These are phyloP conservation scores for Psittacula derbiana DNA, from an alignment of 2,797 vertebrate species.

Conservation along the genomic window DNA sequence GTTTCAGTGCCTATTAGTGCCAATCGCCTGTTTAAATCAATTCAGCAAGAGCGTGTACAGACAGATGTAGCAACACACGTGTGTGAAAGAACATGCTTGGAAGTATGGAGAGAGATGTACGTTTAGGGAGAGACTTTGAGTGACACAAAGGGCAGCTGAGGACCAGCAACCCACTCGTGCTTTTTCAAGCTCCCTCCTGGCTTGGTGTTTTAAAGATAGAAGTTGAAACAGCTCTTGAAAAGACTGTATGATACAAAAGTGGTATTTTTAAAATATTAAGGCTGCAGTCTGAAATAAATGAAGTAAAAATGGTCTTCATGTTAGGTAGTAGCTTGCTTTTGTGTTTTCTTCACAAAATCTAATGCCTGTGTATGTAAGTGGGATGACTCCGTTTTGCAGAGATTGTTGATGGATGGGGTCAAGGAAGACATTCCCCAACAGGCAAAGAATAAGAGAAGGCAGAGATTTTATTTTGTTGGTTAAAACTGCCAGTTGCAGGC, in stretches of 20 bases:
- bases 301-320: background rate
- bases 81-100: background rate
- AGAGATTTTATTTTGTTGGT: background rate
- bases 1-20: background rate
- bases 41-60: background rate
- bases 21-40: background rate
- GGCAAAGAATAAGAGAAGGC: background rate
- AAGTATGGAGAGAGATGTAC: background rate
- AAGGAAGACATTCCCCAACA: background rate
- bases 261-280: background rate
- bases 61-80: background rate
- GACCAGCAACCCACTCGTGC: fast-evolving
- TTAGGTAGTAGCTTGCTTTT: background rate
- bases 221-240: background rate
- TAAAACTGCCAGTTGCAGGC: background rate
- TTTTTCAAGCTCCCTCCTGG: background rate
- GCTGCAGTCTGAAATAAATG: background rate
- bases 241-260: background rate
- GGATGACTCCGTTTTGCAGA: background rate
- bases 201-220: background rate
- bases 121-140: background rate
- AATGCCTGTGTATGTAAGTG: background rate
- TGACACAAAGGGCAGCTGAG: background rate
- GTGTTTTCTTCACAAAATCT: background rate
- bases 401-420: background rate